Evolutionary conservation across 1,140 invertebrate genomes (phyloP).

Genomic region (Dryas iulia): DNA sequence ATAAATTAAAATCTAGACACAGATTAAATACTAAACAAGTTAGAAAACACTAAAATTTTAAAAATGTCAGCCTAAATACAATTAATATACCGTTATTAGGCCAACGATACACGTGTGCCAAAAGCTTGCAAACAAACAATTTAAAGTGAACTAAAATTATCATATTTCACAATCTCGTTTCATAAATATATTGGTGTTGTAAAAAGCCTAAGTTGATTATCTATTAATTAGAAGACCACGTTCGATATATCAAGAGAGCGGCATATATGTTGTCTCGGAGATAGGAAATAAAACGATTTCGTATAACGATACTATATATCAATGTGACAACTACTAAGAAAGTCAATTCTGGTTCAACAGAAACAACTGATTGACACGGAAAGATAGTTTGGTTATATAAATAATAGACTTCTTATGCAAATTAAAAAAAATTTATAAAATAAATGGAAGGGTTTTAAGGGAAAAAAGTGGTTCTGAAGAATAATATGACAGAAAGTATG

Average conservation of each 20-base stretch:
- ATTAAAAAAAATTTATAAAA: no score
- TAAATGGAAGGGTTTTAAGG: no score
- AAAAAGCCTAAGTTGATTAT: conserved; percentile 17
- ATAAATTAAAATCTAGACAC: not conserved
- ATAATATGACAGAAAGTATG: no score
- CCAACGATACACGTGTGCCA: not conserved
- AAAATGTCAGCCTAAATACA: not conserved
- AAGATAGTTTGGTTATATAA: no score
- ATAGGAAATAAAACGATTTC: conserved; percentile 12
- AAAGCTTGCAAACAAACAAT: not conserved
- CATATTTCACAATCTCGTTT: conserved; percentile 2
- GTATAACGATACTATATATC: conserved; percentile 17
- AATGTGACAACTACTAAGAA: no score
- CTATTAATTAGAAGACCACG: conserved; percentile 14
- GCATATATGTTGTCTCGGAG: conserved; percentile 12
- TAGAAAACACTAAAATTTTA: not conserved
- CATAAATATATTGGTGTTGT: not conserved
- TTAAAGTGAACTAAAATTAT: not conserved
- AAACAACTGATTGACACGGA: no score
- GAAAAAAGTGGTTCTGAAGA: no score
- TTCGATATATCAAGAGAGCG: conserved; percentile 11
- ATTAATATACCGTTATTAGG: not conserved
- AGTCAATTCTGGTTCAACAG: no score
- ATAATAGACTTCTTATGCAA: no score
- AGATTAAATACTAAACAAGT: not conserved